Evolutionary conservation across 1,140 invertebrate species (phyloP).

Genomic region (Dermatophagoides farinae): DNA sequence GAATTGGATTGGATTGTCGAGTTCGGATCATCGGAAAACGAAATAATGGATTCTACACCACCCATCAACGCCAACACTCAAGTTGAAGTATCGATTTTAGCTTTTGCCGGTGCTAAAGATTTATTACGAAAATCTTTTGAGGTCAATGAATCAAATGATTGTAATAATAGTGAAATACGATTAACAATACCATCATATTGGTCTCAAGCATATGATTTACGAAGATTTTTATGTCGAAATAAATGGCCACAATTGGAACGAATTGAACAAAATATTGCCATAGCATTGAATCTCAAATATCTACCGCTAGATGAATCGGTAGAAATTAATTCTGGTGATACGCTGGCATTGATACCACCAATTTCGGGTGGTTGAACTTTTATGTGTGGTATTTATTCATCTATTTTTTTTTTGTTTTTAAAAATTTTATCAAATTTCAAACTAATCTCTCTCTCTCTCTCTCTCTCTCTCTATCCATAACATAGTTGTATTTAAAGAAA

Average conservation of each 20-base stretch:
- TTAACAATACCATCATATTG: not conserved
- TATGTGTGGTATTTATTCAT: no score
- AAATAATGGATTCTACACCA: not conserved
- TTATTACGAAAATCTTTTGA: not conserved
- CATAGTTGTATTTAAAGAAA: no score
- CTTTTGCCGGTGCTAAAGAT: not conserved
- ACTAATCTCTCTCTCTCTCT: not conserved
- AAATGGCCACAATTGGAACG: not conserved
- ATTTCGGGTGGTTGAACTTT: not conserved
- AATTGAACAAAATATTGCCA: not conserved
- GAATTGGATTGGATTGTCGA: no score
- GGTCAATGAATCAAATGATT: not conserved
- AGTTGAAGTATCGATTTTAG: not conserved
- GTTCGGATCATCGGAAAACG: no score
- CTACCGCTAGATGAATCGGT: not conserved
- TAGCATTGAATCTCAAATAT: not conserved
- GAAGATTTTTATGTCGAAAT: not conserved
- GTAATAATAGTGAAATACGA: not conserved
- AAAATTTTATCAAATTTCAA: not conserved
- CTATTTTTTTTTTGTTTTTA: no score
- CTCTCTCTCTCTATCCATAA: not conserved
- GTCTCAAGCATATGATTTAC: not conserved
- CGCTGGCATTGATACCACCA: not conserved
- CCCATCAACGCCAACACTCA: not conserved
- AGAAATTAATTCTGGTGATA: not conserved